Evolutionary conservation across 2,888 invertebrate genomes (phyloP), one percentile per base, ranked within the genome.

Genomic region (Eugnorisma glareosa): DNA sequence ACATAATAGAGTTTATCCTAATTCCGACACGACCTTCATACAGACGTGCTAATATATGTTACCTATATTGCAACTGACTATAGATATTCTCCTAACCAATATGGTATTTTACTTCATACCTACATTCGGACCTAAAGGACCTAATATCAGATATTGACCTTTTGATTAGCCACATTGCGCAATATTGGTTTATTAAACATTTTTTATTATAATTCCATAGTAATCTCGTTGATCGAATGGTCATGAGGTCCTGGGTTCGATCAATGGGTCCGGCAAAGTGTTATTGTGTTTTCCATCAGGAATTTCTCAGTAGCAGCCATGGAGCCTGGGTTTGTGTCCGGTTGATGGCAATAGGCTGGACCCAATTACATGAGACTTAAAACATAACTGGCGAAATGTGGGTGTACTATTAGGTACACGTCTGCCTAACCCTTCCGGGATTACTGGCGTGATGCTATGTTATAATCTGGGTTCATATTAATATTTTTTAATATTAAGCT

Each of bases 111-210:
- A 45, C 43, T 77, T 77, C 28, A 81, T 35, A 31, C 43, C 31
- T 24, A 43, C 37, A 67, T 59, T 63, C 8, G n/a, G 37, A 51
- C 15, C 24, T 66, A 72, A 24, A 59, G 11, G 51, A 51, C 18
- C 31, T 66, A 66, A 24, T 51, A 70, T 70, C 28, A 54, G 54
- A 21, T 61, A 70, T 57, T 82, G 69, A 61, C 70, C 37, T 82
- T 82, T 70, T 69, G n/a, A 66, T 15, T 69, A 54, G 51, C 2
- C 7, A 28, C 43, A 8, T 69, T 67, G 21, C 28, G 45, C 31
- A 75, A 54, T 67, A 37, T 37, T 78, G 6, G 3, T 66, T 35
- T 45, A 64, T 48, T 11, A 57, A 48, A 63, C n/a, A 54, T 73
- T 48, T 57, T 57, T 24, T 51, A 59, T 51, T 67, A 51, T 66